A percentile compares a stretch with the other conserved stretches of the same genome.
phyloP scores from a whole-genome alignment of 2,113 vertebrate genomes.

The Motacilla tschutschensis region DNA sequence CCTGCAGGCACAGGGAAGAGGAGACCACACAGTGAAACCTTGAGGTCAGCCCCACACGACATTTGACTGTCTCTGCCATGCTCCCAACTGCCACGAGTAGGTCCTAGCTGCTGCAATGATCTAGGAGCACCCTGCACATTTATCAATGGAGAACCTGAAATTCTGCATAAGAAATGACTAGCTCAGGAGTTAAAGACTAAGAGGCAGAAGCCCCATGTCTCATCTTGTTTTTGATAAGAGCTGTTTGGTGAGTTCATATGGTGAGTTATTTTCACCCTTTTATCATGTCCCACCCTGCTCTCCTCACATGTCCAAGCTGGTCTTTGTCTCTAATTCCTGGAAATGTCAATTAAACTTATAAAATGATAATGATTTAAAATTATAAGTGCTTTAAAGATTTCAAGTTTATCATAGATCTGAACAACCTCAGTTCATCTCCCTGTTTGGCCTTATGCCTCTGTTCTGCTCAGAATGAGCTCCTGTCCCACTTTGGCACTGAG shows the following conservation, averaged over 20 bases:
- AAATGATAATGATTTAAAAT: neutral
- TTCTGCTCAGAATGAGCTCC: neutral
- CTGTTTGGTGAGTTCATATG: neutral
- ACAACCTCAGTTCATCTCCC: neutral
- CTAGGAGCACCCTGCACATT: neutral
- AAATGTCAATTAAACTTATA: neutral
- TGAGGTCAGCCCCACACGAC: neutral
- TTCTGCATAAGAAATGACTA: neutral
- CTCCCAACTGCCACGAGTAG: rapidly evolving
- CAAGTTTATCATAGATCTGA: neutral
- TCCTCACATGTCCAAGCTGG: neutral
- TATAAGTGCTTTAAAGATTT: neutral
- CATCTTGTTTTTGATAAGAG: neutral
- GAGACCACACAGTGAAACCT: neutral
- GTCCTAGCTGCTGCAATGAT: neutral
- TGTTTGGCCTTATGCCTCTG: neutral
- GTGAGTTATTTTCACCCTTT: neutral
- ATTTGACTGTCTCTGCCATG: neutral
- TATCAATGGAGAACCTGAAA: neutral
- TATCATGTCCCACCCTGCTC: neutral
- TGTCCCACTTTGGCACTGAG: neutral
- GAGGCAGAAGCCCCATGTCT: neutral
- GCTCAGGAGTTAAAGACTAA: neutral
- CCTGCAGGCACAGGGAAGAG: slow-evolving; percentile 65
- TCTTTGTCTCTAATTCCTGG: neutral